Base-by-base conservation (phyloP, 2,113 vertebrate species). In the Siniperca chuatsi region DNA sequence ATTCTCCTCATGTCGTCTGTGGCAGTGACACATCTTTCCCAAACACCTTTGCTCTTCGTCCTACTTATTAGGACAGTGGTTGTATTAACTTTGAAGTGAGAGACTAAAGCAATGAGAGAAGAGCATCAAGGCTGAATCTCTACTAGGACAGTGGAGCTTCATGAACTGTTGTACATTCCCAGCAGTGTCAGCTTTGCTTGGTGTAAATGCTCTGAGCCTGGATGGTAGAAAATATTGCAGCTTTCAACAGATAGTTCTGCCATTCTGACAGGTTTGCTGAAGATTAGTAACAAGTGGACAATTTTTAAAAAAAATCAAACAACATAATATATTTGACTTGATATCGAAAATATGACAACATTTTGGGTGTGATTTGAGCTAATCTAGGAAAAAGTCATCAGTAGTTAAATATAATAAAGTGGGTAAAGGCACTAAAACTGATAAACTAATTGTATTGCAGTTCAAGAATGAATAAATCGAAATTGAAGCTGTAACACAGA, bases 11-110 rank as follows among this genome's bases (percentile, higher is more conserved):
- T 71, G 35, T 78, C 40, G 1, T 77, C 70, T 12, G 42, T n/a
- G 77, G 67, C 57, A 86, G 65, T 33, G 2, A n/a, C 44, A 12
- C 29, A 35, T 79, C 75, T 78, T 62, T 62, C 52, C 64, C 69
- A 42, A 79, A 67, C 79, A 68, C 68, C 37, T 86, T 75, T 60
- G 78, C 82, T 78, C 79, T 57, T 64, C 71, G 58, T 25, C 70
- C 83, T 29, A 16, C 78, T 87, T 74, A 48, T 70, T 62, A 71
- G 78, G 78, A 61, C 66, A 21, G 25, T 8, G 57, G 72, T n/a
- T 70, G 75, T 61, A 42, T 81, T 20, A 58, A 11, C 54, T 83
- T 13, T 1, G 16, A 13, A 7, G 42, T 25, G 21, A 69, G 20
- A 50, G 54, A 23, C 16, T 42, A 3, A 21, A 60, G 50, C 21